Conservation (phyloP, 2,113 vertebrate genomes). For the Benitochromis conjunctus region DNA sequence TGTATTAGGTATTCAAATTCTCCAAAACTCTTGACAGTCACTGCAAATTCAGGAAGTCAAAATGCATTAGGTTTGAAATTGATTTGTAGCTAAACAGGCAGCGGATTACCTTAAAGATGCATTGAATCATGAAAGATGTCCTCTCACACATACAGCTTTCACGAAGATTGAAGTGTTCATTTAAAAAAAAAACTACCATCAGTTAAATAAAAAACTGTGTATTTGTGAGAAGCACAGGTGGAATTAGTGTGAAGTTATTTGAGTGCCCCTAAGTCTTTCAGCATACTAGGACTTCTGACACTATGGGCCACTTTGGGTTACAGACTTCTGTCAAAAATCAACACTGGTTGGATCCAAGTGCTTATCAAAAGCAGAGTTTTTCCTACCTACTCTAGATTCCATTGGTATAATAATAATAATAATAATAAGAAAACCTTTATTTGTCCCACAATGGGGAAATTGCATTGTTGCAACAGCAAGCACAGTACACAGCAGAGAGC, state of each 20-base stretch:
- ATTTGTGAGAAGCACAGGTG: neutral
- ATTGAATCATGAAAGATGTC: neutral
- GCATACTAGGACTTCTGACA: neutral
- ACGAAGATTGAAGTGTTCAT: neutral
- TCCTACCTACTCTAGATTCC: neutral
- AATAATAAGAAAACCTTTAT: too few relatives aligned
- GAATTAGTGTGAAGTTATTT: neutral
- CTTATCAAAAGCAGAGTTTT: neutral
- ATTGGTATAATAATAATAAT: neutral
- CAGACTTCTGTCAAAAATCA: neutral
- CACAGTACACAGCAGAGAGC: too few relatives aligned
- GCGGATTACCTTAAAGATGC: neutral
- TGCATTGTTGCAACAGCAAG: too few relatives aligned
- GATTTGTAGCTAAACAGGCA: neutral
- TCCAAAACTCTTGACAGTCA: neutral
- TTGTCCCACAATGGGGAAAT: too few relatives aligned
- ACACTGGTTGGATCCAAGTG: neutral
- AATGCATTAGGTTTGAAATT: neutral
- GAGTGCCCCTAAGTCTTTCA: neutral
- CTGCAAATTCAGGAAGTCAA: neutral
- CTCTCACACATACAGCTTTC: neutral
- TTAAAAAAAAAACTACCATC: neutral
- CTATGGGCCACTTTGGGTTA: neutral
- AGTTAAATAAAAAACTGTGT: neutral
- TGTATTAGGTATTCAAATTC: neutral